Percentiles rank a stretch among this genome's conserved stretches.
Conservation (phyloP, 2,888 invertebrate genomes). For the Conops quadrifasciatus region DNA sequence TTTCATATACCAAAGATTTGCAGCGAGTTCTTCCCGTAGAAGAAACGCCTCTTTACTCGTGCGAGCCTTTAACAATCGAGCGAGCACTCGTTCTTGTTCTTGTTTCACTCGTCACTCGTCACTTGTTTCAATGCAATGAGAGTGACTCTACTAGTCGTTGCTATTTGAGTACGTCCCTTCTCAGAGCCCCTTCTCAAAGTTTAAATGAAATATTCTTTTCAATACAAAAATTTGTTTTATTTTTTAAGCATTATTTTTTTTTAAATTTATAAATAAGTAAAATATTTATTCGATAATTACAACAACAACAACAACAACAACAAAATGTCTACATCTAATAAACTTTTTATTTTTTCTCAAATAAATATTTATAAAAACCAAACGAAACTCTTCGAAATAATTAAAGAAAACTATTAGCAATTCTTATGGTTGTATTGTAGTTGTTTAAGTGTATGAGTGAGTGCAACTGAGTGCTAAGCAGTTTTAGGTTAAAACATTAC, state of each 20-base stretch:
- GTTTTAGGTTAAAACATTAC: conserved; percentile 9
- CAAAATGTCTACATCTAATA: conserved; percentile 31
- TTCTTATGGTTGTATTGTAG: conserved; percentile 60
- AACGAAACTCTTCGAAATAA: background rate
- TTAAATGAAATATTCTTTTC: no score
- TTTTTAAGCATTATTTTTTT: background rate
- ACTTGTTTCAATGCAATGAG: no score
- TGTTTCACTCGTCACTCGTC: no score
- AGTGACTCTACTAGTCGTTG: no score
- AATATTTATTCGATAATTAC: background rate
- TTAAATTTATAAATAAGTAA: background rate
- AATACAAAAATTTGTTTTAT: no score
- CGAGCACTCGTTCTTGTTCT: no score
- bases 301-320: background rate
- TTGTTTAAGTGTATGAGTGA: conserved; percentile 37
- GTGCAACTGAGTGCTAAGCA: conserved; percentile 22
- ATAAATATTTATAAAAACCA: conserved; percentile 8
- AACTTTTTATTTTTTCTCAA: conserved; percentile 15
- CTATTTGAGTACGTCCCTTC: no score
- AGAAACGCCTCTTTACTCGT: no score
- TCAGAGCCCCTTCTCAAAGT: no score
- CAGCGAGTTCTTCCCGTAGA: no score
- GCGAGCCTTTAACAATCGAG: no score
- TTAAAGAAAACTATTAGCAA: conserved; percentile 55
- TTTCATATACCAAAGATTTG: no score